These are phyloP conservation scores for Calidris pugnax DNA, from an alignment of 2,113 vertebrate genomes.

Conservation along the genomic window DNA sequence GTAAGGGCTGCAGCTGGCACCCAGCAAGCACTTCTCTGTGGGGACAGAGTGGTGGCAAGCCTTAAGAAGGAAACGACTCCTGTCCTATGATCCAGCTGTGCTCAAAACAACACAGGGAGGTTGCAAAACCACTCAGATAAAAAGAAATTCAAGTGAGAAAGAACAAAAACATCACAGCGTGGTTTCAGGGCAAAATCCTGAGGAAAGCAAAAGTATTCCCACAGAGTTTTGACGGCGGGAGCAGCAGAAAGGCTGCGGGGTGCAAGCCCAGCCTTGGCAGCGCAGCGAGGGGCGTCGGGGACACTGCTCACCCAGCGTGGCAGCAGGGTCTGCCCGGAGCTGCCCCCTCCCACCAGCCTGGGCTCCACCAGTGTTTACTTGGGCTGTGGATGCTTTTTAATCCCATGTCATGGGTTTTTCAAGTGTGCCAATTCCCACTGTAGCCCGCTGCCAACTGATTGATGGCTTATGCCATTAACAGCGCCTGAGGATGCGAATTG, in stretches of 20 bases:
- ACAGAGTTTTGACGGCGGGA: not conserved
- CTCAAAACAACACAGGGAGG: not conserved
- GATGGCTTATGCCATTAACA: not conserved
- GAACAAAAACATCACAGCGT: not conserved
- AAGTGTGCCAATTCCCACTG: not conserved
- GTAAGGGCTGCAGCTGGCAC: not conserved
- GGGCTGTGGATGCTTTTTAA: not conserved
- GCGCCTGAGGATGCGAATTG: not conserved
- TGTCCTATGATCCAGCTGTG: not conserved
- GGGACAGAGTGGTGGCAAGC: not conserved
- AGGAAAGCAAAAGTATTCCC: not conserved
- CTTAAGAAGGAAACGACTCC: not conserved
- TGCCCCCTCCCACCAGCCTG: not conserved
- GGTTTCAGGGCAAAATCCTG: not conserved
- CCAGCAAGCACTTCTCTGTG: not conserved
- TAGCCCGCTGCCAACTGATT: constrained; percentile 13
- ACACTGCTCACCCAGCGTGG: not conserved
- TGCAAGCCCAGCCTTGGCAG: not conserved
- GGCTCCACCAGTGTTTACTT: not conserved
- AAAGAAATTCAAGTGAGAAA: not conserved
- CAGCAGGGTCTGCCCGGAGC: not conserved
- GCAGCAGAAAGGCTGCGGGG: not conserved
- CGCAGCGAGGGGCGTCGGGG: not conserved
- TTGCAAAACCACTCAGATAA: not conserved
- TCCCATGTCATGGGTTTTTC: not conserved